Base-by-base conservation (phyloP, 2,797 vertebrate species). In the Argentina silus region DNA sequence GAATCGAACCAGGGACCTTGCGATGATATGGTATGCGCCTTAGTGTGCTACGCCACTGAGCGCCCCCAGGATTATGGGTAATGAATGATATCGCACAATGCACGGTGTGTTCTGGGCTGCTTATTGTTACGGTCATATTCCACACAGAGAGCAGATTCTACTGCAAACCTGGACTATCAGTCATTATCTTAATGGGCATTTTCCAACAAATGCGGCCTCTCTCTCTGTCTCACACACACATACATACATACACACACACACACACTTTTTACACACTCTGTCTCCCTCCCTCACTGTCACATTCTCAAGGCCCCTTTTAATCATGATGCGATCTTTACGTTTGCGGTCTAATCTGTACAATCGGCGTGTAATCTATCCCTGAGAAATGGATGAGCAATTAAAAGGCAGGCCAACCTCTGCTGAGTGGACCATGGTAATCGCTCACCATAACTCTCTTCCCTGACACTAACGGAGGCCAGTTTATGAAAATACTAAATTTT, bases 271-370 rank as follows among this genome's bases (percentile, higher is more conserved):
- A 48, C 61, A 72, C 63, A 53, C 69, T 65, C 59, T 36, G 0
- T 1, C 43, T 19, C 23, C 11, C 47, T 17, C 55, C 47, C 63
- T 61, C 21, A 59, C 66, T 51, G 5, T 21, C 61, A 43, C 55
- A 27, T 4, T 15, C 23, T 36, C 65, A 36, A 36, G 27, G 27
- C 27, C 27, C 27, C 27, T 36, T 4, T 43, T 48, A 43, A 42
- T 62, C 74, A 70, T 66, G 19, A 66, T 66, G 21, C 42, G 7
- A 36, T 77, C 56, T 72, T 60, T 67, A 67, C 55, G 23, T 42
- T 27, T 3, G 36, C 17, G 44, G 55, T 72, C 69, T 53, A 67
- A 57, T 21, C 55, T 17, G 55, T 21, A 8, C 6, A 6, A n/a
- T 21, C 53, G n/a, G 53, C 17, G 17, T 56, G 15, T 56, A 73